Percentiles rank a stretch among this genome's conserved stretches.
Evolutionary conservation across 2,797 vertebrate genomes (phyloP).

Genomic region (Pempheris klunzingeri): DNA sequence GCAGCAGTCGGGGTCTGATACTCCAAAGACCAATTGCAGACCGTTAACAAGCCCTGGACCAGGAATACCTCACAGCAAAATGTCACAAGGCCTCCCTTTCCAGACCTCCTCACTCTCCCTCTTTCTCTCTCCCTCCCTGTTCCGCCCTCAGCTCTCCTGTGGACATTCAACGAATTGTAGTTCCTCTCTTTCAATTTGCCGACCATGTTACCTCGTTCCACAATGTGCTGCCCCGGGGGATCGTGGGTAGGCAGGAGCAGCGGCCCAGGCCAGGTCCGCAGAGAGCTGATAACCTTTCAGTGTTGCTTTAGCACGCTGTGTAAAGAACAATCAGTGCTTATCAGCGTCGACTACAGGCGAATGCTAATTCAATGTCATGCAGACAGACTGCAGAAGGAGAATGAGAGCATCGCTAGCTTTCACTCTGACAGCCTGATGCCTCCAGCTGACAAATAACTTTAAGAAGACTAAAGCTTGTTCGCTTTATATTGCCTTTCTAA

Average conservation of each 20-base stretch:
- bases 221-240: slow-evolving; percentile 65
- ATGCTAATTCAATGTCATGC: slow-evolving; percentile 78
- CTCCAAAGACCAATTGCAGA: slow-evolving; percentile 71
- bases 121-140: slow-evolving; percentile 20
- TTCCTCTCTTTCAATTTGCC: slow-evolving; percentile 78
- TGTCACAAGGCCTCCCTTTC: slow-evolving; percentile 64
- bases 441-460: slow-evolving; percentile 47
- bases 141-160: slow-evolving; percentile 62
- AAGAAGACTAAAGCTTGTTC: slow-evolving; percentile 8
- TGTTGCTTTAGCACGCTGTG: slow-evolving; percentile 74
- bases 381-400: slow-evolving; percentile 57
- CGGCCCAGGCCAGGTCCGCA: slow-evolving; percentile 68
- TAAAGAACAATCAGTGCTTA: slow-evolving; percentile 84
- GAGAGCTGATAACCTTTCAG: slow-evolving; percentile 83
- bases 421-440: slow-evolving; percentile 34
- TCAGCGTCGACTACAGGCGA: slow-evolving; percentile 71
- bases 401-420: slow-evolving; percentile 34
- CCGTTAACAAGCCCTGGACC: slow-evolving; percentile 69
- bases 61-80: slow-evolving; percentile 70
- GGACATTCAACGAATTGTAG: slow-evolving; percentile 72
- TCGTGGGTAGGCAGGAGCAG: slow-evolving; percentile 60
- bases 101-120: slow-evolving; percentile 46
- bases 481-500: slow-evolving; percentile 37
- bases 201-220: slow-evolving; percentile 65
- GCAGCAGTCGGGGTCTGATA: slow-evolving; percentile 59